Base-by-base conservation (phyloP, 2,113 vertebrate species). In the Himantopus leucocephalus region DNA sequence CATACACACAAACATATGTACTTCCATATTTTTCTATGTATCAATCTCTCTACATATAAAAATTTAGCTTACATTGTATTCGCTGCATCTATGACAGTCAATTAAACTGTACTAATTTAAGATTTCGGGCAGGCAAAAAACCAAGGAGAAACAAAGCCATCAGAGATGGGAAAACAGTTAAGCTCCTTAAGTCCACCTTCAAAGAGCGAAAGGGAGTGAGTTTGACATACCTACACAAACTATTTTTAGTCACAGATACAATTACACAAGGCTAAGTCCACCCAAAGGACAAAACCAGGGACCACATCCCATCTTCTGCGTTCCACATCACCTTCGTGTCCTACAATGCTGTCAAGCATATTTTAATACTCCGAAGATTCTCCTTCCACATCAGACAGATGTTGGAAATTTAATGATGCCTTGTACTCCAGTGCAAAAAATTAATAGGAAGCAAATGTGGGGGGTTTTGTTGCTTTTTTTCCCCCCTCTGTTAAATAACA, bases 191-290 rank as follows among this genome's bases (percentile, higher is more conserved):
- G 50, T n/a, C 50, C 24, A 55, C 27, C 66, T 91, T 86, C 70
- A 91, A 82, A 81, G 48, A 94, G 83, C 60, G 68, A 45, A 56
- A 59, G 55, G 53, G 85, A 94, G 30, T 0, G 7, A 67, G 86
- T 24, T 5, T 72, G 39, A 85, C 66, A 93, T 58, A 91, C 53
- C 68, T 75, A 75, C 73, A 52, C 39, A 13, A 72, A 75, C 60
- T 97, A 94, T 95, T 95, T 95, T 95, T 89, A 95, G 89, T 58
- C 70, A 58, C 0, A 2, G 94, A 56, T 92, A 77, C 43, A 91
- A 64, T 89, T 94, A 87, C 92, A 95, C 27, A 53, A 35, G 55
- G 34, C 68, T 77, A 72, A 81, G 60, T 86, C 80, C 62, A 63
- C 53, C 58, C 83, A 72, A 76, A 96, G 73, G 83, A 92, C 64